Base-by-base conservation (phyloP, 2,888 invertebrate genomes). In the Geophilus truncorum region DNA sequence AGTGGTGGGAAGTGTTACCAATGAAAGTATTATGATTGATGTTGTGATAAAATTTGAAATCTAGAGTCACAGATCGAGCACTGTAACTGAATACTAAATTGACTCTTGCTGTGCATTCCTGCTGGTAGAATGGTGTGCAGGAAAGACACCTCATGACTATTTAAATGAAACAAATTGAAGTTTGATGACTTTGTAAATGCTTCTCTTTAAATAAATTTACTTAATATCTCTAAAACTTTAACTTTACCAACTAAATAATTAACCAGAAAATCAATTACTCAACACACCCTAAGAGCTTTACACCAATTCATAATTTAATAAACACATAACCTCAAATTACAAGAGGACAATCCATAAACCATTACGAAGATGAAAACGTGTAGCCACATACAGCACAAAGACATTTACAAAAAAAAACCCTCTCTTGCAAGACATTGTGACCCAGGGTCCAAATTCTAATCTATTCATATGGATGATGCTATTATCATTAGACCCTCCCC, bases 381-480 rank as follows among this genome's bases (percentile, higher is more conserved):
- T 40, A n/a, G 51, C 1, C 4, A 51, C 51, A 51, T 7, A 18
- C 51, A 51, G 15, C 40, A 40, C 21, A n/a, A n/a, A n/a, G n/a
- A n/a, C n/a, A n/a, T n/a, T n/a, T n/a, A n/a, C n/a, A 57, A 70
- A 23, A 28, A 70, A 70, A 70, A 70, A 70, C 28, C 28, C n/a
- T 28, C 28, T 12, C 70, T 7, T 70, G 25, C 10, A 62, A 62
- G 21, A 62, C 70, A 7, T 1, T 70, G 12, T 70, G 70, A 70
- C 70, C 70, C n/a, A 70, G 28, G 70, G 70, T 23, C 12, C 12
- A 70, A 70, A 70, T 9, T 28, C 70, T 28, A 70, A 70, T 70
- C 70, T 70, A 70, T 70, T 70, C 70, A 70, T 70, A 70, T 70
- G 70, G 70, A 70, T 70, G 70, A 70, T 70, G 70, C 70, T 12